Evolutionary conservation across 2,888 invertebrate species (phyloP).

Genomic region (Drosophila mercatorum): DNA sequence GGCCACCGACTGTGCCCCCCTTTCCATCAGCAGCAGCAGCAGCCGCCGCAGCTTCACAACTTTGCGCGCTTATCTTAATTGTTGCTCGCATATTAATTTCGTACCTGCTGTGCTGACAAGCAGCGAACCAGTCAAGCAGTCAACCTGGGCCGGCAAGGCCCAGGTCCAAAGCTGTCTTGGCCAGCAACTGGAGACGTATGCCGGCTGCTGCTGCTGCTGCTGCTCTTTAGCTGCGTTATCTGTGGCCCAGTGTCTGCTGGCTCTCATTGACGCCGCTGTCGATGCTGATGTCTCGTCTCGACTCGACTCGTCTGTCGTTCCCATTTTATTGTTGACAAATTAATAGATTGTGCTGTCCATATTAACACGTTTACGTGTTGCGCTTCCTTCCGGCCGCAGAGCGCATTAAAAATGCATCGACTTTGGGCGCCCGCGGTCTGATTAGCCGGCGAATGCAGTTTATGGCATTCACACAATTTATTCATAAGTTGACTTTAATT

Average conservation of each 20-base stretch:
- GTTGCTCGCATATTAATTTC: slow-evolving; percentile 83
- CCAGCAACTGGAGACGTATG: slow-evolving; percentile 29
- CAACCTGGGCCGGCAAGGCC: slow-evolving; percentile 20
- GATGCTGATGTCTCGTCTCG: slow-evolving; percentile 31
- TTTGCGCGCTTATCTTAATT: slow-evolving; percentile 82
- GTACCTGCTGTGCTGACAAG: slow-evolving; percentile 79
- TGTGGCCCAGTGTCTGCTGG: slow-evolving; percentile 20
- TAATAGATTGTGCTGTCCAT: slow-evolving; percentile 83
- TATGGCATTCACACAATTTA: slow-evolving; percentile 60
- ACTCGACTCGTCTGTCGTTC: slow-evolving; percentile 51
- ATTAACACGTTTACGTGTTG: slow-evolving; percentile 81
- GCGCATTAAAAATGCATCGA: slow-evolving; percentile 70
- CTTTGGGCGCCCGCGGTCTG: slow-evolving; percentile 57
- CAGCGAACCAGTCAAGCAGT: slow-evolving; percentile 52
- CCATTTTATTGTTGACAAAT: slow-evolving; percentile 82
- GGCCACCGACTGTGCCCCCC: slow-evolving; percentile 75
- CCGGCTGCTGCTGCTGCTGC: slow-evolving; percentile 5
- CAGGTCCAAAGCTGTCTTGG: slow-evolving; percentile 29
- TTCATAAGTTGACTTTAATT: slow-evolving; percentile 67
- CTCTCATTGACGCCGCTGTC: slow-evolving; percentile 54
- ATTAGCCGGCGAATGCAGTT: slow-evolving; percentile 71
- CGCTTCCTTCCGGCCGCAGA: slow-evolving; percentile 75
- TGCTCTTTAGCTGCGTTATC: slow-evolving; percentile 46
- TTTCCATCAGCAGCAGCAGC: slow-evolving; percentile 15
- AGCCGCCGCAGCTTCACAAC: slow-evolving; percentile 64